Conservation (phyloP, 2,113 vertebrate species). For the Azemiops feae region DNA sequence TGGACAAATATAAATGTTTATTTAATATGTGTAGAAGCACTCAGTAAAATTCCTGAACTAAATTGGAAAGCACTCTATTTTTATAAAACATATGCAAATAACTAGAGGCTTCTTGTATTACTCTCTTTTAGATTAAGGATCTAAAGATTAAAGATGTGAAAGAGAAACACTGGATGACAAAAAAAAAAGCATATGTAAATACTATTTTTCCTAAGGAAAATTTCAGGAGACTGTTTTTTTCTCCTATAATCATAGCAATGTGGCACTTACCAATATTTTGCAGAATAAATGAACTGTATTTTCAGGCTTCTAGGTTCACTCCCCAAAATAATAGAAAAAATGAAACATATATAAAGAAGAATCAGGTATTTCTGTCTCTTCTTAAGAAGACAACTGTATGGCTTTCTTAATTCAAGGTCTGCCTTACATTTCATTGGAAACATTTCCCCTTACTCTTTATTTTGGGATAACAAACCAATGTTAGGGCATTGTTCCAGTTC, state of each 20-base stretch:
- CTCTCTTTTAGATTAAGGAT: neutral
- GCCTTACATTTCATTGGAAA: neutral
- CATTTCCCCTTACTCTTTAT: neutral
- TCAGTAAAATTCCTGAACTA: neutral
- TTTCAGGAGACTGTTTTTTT: neutral
- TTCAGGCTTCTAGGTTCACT: neutral
- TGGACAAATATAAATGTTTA: neutral
- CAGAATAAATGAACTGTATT: neutral
- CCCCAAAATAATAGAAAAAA: neutral
- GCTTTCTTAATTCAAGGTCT: neutral
- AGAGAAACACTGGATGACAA: neutral
- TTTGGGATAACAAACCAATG: neutral
- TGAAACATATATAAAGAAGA: constrained; percentile 15
- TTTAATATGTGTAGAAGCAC: neutral
- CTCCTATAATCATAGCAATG: neutral
- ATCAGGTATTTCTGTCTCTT: neutral
- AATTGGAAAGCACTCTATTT: neutral
- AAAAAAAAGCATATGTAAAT: neutral
- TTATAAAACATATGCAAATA: neutral
- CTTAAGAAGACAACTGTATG: neutral
- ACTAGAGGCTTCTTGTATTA: neutral
- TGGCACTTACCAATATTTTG: neutral
- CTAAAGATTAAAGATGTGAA: neutral
- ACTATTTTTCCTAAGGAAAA: neutral
- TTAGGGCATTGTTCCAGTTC: neutral